Base-by-base conservation (phyloP, 2,113 vertebrate genomes). In the Indri indri region DNA sequence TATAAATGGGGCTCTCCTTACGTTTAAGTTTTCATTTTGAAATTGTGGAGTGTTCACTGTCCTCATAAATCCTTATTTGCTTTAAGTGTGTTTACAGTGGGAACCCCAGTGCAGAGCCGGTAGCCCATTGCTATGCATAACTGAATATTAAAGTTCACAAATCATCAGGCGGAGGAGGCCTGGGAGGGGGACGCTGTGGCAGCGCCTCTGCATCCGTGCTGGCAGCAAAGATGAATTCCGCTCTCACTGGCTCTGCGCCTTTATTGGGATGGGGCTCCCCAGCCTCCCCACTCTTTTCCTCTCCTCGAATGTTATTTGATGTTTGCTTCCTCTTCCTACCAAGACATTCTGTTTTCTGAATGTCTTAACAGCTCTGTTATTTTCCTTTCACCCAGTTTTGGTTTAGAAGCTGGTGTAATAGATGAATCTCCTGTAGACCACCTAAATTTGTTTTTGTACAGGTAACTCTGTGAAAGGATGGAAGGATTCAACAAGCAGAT, bases 1-100 rank as follows among this genome's bases (percentile, higher is more conserved):
- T 98, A 97, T 97, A 97, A 98, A 98, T 93, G 42, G 90, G 97
- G 80, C 50, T 89, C 92, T 93, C 5, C 1, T 94, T 95, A 84
- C 57, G 83, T 16, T 80, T 92, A 40, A 27, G 66, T 97, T 98
- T 98, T 97, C 73, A 65, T 90, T 81, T 20, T 65, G 88, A 97
- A 96, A 97, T 95, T 90, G 84, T 68, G 66, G 61, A 30, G 61
- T 5, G 34, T 0, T 95, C 30, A 9, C 80, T 93, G 9, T 40
- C 76, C 96, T 45, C 89, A 95, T 88, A 97, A 95, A 96, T 95
- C 96, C 45, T 94, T 91, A 95, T 98, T 97, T 97, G 97, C 94
- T 82, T 80, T 79, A 92, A 97, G 88, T 77, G 47, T 52, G 73
- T 82, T 95, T 96, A 70, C 97, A 70, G 57, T 61, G 86, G 97